phyloP scores from a whole-genome alignment of 2,888 invertebrate species.

The Macaria liturata region DNA sequence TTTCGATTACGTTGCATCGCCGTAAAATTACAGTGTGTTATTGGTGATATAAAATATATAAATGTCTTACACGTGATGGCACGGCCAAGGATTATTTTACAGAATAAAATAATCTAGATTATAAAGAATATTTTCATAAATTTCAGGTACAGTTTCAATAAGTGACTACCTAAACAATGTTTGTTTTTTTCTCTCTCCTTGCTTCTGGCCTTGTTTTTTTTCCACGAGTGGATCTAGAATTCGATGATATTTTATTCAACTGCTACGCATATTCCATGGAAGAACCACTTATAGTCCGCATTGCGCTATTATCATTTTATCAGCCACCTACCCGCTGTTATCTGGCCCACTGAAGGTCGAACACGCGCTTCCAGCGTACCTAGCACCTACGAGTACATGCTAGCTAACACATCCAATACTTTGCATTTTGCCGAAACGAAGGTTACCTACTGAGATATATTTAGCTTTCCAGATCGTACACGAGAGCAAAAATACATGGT shows the following conservation, averaged over 20 bases:
- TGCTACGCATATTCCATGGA: slow-evolving; percentile 16
- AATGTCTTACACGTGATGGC: slow-evolving; percentile 46
- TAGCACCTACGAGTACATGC: not conserved
- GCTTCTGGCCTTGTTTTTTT: no score
- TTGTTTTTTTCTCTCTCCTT: no score
- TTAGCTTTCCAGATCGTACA: slow-evolving; percentile 17
- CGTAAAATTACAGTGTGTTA: slow-evolving; percentile 50
- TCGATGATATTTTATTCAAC: no score
- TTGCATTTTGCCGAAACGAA: slow-evolving; percentile 25
- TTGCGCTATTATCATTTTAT: slow-evolving; percentile 61
- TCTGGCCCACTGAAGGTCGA: slow-evolving; percentile 58
- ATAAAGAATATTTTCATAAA: no score
- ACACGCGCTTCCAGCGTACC: slow-evolving; percentile 36
- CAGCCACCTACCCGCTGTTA: slow-evolving; percentile 54
- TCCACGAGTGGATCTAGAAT: no score
- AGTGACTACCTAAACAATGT: no score
- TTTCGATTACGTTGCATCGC: slow-evolving; percentile 11
- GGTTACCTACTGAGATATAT: slow-evolving; percentile 30
- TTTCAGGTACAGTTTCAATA: no score
- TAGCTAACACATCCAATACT: slow-evolving; percentile 31
- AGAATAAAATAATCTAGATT: not conserved
- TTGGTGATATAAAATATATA: slow-evolving; percentile 45
- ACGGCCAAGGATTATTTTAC: slow-evolving; percentile 25
- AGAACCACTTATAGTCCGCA: slow-evolving; percentile 42
- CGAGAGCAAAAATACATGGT: slow-evolving; percentile 3